Evolutionary conservation across 2,797 vertebrate genomes (phyloP).

Genomic region (Rhinichthys osculus): DNA sequence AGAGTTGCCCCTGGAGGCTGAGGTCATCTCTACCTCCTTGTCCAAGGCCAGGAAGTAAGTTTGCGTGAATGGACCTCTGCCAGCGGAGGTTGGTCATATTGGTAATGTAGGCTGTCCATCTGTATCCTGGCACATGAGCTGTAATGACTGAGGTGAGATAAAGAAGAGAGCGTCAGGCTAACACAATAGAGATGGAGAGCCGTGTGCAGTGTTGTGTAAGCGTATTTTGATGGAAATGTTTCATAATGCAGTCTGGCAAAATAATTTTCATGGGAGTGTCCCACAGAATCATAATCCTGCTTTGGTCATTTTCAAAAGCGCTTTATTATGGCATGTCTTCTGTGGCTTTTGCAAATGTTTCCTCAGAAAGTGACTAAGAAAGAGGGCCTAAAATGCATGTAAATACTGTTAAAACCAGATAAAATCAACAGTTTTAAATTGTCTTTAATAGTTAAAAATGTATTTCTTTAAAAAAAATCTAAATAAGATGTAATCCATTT

Average conservation of each 20-base stretch:
- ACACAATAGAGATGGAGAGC: conserved; percentile 25
- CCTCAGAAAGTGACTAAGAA: conserved; percentile 42
- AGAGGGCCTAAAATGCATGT: conserved; percentile 1
- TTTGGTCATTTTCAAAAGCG: conserved; percentile 61
- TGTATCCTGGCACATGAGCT: conserved; percentile 38
- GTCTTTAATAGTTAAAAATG: not conserved
- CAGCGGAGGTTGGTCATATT: conserved; percentile 62
- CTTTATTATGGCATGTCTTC: conserved; percentile 69
- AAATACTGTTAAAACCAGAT: not conserved
- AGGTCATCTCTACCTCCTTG: conserved; percentile 75
- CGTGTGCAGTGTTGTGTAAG: conserved; percentile 47
- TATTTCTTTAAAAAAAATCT: not conserved
- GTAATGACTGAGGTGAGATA: conserved; percentile 52
- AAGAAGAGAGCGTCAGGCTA: conserved; percentile 30
- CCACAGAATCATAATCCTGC: conserved; percentile 64
- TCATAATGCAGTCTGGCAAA: conserved; percentile 67
- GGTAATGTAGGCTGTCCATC: conserved; percentile 58
- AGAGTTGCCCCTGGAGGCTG: conserved; percentile 75
- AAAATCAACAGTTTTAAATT: not conserved
- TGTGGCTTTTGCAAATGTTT: conserved; percentile 66
- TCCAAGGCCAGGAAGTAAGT: conserved; percentile 74
- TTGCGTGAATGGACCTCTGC: conserved; percentile 69
- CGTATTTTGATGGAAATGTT: conserved; percentile 59
- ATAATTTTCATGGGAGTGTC: conserved; percentile 72
- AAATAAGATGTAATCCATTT: not conserved